Conservation (phyloP, 2,113 vertebrate genomes). For the Melanocharis versteri region DNA sequence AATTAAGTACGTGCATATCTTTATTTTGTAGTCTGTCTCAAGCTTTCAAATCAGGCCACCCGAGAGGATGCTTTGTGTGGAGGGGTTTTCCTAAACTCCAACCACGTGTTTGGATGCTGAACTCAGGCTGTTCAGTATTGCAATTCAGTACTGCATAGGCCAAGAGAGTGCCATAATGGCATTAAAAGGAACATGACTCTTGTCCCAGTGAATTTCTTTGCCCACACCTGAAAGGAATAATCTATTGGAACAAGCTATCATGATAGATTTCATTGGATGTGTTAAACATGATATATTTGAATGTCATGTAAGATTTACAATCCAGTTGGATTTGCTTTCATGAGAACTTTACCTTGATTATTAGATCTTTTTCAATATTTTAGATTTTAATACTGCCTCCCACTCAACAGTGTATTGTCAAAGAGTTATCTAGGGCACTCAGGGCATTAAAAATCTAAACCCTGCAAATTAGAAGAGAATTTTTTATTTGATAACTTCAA, state of each 20-base stretch:
- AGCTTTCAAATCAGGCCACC: not conserved
- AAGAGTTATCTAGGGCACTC: not conserved
- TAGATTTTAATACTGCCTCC: not conserved
- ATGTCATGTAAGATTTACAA: not conserved
- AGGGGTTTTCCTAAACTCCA: not conserved
- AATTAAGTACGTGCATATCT: not conserved
- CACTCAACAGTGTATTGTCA: not conserved
- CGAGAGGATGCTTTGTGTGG: not conserved
- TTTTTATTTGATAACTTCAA: conserved; percentile 22
- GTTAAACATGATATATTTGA: not conserved
- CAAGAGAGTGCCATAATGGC: not conserved
- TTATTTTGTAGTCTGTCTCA: not conserved
- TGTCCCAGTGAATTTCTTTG: not conserved
- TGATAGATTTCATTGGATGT: not conserved
- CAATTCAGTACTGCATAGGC: not conserved
- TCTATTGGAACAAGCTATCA: not conserved
- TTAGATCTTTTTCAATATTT: not conserved
- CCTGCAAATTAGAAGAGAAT: not conserved
- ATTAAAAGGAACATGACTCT: not conserved
- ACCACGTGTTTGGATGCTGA: not conserved
- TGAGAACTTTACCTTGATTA: not conserved
- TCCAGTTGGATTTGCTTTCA: not conserved
- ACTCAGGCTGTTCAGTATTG: not conserved
- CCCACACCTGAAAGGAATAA: not conserved
- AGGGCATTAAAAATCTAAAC: not conserved